Base-by-base conservation (phyloP, 2,888 invertebrate species). In the Drosophila niveifrons region DNA sequence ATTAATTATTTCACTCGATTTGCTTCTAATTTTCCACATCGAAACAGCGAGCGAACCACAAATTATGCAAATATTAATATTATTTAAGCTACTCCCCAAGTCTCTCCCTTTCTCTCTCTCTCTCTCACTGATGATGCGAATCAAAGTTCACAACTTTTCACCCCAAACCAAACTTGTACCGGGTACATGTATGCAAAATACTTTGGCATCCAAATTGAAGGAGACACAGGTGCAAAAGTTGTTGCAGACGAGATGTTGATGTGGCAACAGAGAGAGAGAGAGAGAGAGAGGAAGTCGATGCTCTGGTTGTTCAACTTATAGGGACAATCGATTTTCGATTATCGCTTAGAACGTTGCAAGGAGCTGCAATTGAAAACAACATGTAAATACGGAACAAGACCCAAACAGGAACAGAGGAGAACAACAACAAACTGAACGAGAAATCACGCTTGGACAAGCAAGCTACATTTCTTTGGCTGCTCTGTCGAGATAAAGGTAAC, bases 251-350 rank as follows among this genome's bases (percentile, higher is more conserved):
- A 23, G 23, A 23, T 23, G 23, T 23, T 23, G 23, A 23, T 1
- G 1, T 23, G 4, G 23, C 1, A 23, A 23, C 3, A 1, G 23
- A 1, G 23, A 6, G 18, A 23, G 23, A 23, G 23, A 6, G 23
- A 23, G 6, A 23, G 23, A 23, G 4, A 4, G 3, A 4, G 23
- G 23, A 23, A 4, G 23, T 23, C n/a, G 15, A 46, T 34, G 46
- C 47, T 44, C 36, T 58, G 70, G 70, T 72, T 69, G 47, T 64
- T 66, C 59, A 69, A 81, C 71, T 69, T 78, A 53, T 63, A 50
- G 47, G 69, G 50, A 74, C 76, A 74, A 81, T 81, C 81, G 81
- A 81, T 81, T 81, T 81, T 81, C 84, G 81, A 81, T 81, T 83
- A 81, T 68, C 67, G 57, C 53, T 36, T 58, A 44, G 43, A 18